Evolutionary conservation across 2,113 vertebrate genomes (phyloP).

Genomic region (Ahaetulla prasina): DNA sequence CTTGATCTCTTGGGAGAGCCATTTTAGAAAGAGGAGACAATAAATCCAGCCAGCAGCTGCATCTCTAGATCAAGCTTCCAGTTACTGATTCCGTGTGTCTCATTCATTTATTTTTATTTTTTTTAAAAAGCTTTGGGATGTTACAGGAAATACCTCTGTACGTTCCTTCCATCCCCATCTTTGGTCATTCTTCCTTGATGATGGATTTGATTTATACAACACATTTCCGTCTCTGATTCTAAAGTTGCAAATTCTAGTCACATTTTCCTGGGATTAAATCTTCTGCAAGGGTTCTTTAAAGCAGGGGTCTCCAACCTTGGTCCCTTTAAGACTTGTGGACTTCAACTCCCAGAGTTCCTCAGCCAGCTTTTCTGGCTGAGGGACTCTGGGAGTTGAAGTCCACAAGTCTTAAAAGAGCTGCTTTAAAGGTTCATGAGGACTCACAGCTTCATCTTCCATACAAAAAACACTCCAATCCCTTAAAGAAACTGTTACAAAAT

Average conservation of each 20-base stretch:
- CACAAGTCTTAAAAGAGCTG: too few relatives aligned
- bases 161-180: not conserved
- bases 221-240: not conserved
- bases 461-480: not conserved
- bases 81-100: not conserved
- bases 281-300: not conserved
- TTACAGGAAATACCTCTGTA: not conserved
- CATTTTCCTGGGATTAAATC: not conserved
- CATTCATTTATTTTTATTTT: not conserved
- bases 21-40: not conserved
- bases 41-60: not conserved
- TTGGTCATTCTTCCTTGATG: not conserved
- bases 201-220: not conserved
- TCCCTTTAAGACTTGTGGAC: too few relatives aligned
- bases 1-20: not conserved
- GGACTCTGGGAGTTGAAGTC: too few relatives aligned
- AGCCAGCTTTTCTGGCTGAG: too few relatives aligned
- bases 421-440: not conserved
- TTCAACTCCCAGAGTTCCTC: too few relatives aligned
- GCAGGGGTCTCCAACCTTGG: too few relatives aligned
- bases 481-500: not conserved
- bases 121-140: not conserved
- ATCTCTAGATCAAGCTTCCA: not conserved
- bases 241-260: not conserved
- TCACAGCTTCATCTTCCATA: not conserved